Base-by-base conservation (phyloP, 2,888 invertebrate species). In the Aromia moschata region DNA sequence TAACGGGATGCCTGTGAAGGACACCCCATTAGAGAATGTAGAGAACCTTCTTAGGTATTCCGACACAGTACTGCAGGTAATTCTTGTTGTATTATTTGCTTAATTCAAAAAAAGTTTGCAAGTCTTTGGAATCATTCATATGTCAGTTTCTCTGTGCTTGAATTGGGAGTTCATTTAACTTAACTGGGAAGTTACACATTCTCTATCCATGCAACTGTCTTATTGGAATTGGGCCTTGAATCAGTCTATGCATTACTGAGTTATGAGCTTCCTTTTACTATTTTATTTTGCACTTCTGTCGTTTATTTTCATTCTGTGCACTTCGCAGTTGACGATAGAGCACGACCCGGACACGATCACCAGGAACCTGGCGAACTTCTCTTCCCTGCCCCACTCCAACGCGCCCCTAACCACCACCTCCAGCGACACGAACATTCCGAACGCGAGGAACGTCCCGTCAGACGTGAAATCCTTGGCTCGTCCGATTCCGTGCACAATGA, bases 1-100 rank as follows among this genome's bases (percentile, higher is more conserved):
- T 45, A 95, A 96, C 83, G 96, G 96, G 1, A 88, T 92, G 0
- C 92, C 94, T 0, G 91, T 95, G 0, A 88, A 87, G 74, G 91
- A 92, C 74, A 88, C 90, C 51, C 89, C 92, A 0, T 83, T 93
- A 44, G 89, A 92, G 62, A 93, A 89, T 68, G 89, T 92, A 54
- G 92, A 93, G 77, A 87, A 88, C 76, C 83, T 90, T 25, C 85
- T 93, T 56, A 84, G 87, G 59, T 87, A 87, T 72, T 87, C 91
- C 0, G 89, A 91, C 71, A 86, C 89, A 55, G 86, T 89, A 59
- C 80, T 93, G 58, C 92, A 95, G 85, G 91, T 91, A 79, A 38
- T 33, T 33, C n/a, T 7, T 11, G n/a, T n/a, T n/a, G n/a, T n/a
- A n/a, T n/a, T n/a, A n/a, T n/a, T n/a, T n/a, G n/a, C n/a, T n/a